Evolutionary conservation across 2,797 vertebrate species (phyloP), one percentile per base, ranked within the genome.

Genomic region (Sylvia borin): DNA sequence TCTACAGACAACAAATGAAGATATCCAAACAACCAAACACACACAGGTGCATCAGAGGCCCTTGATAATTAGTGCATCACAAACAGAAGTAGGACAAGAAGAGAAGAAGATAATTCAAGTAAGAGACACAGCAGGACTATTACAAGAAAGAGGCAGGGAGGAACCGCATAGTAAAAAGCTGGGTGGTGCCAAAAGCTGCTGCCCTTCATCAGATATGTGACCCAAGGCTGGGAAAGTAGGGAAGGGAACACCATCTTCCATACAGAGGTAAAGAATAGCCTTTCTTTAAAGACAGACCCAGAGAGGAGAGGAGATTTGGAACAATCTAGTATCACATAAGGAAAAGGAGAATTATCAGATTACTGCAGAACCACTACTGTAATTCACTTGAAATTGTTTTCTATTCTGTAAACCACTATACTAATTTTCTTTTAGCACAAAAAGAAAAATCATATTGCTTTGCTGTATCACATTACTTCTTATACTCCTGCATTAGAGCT

Each of bases 381-480:
- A 94, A 77, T 68, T 92, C 75, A 76, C 54, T 71, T 68, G 43
- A 75, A 94, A 92, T 66, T 78, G 51, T 77, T 64, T 72, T 84
- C 42, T 77, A 42, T 84, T 90, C 55, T 83, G 78, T 75, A 91
- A 95, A 85, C 29, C 62, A 78, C 4, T 21, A 62, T 11, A 92
- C 88, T 80, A 5, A 85, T 78, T 88, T 95, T 85, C 53, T 80
- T 85, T 38, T 31, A 94, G 78, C 10, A 85, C 47, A 75, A 55
- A 94, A 94, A 93, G 72, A 94, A 93, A 65, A 78, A 9, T 72
- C 62, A 73, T 47, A 48, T 6, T 74, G 54, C 50, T 88, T 54
- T 78, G 43, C 75, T 45, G 21, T 62, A 72, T 54, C 36, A 38
- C 43, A 74, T 89, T 88, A 85, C 16, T 78, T 34, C 72, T 67